A percentile compares a stretch with the other conserved stretches of the same genome.
phyloP scores from a whole-genome alignment of 2,797 vertebrate species.

The Knipowitschia caucasica region DNA sequence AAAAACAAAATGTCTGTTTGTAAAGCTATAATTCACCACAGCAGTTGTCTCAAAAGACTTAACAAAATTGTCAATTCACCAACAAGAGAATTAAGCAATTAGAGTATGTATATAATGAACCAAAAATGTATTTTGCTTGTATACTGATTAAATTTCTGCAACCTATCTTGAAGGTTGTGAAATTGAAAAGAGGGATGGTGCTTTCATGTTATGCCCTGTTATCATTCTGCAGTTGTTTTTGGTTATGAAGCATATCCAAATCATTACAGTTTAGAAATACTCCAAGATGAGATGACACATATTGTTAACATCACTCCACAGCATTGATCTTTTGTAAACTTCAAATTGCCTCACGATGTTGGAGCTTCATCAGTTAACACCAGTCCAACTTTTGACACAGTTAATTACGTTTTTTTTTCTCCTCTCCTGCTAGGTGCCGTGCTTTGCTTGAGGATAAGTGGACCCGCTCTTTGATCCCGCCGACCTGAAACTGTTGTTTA shows the following conservation, averaged over 20 bases:
- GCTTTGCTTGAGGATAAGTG: slow-evolving; percentile 24
- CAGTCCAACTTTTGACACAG: slow-evolving; percentile 21
- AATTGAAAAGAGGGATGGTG: neutral
- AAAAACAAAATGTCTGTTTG: too few species aligned
- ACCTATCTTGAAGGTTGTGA: neutral
- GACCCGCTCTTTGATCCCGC: slow-evolving; percentile 45
- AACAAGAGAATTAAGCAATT: too few species aligned
- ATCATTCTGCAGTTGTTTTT: neutral
- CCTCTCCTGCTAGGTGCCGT: slow-evolving; percentile 20
- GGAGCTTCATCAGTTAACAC: slow-evolving; percentile 16
- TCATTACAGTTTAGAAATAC: neutral
- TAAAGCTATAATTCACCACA: too few species aligned
- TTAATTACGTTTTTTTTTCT: slow-evolving; percentile 32
- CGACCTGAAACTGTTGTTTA: slow-evolving; percentile 34
- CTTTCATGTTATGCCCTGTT: neutral
- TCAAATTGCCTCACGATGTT: slow-evolving; percentile 19
- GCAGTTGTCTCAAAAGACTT: too few species aligned
- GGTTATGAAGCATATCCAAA: neutral
- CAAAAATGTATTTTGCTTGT: too few species aligned
- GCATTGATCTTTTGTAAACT: slow-evolving; percentile 4
- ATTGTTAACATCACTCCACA: neutral
- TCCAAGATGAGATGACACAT: neutral
- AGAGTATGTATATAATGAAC: too few species aligned
- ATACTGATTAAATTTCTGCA: too few species aligned
- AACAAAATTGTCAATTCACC: too few species aligned